Percentiles rank a stretch among this genome's conserved stretches.
Conservation (phyloP, 2,113 vertebrate species). For the Colaptes auratus region DNA sequence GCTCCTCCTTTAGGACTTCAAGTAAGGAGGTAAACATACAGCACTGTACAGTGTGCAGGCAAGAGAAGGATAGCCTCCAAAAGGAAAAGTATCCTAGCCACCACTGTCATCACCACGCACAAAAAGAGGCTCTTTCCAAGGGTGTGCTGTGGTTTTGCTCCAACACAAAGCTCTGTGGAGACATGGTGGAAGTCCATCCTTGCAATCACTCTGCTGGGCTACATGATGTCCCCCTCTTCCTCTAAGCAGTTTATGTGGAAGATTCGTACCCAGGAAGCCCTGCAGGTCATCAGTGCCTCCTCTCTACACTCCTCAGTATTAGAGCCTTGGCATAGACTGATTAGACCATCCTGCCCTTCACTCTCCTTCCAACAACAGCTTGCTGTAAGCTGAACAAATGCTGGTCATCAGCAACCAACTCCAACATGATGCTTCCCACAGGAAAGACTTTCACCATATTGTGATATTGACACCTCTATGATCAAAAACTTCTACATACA, state of each 20-base stretch:
- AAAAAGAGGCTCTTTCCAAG: not conserved
- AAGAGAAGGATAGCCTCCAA: not conserved
- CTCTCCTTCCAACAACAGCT: not conserved
- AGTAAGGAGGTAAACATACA: not conserved
- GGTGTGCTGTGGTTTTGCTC: not conserved
- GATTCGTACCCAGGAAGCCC: not conserved
- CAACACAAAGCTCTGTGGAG: not conserved
- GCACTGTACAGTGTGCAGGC: not conserved
- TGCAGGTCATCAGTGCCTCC: not conserved
- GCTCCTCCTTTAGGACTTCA: not conserved
- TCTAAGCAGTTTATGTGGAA: not conserved
- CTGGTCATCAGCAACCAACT: not conserved
- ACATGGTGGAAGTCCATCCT: not conserved
- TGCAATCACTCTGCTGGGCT: not conserved
- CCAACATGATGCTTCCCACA: accelerated
- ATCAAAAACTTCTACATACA: not conserved
- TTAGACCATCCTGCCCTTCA: not conserved
- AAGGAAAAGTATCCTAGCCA: not conserved
- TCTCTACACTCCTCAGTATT: not conserved
- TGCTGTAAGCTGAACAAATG: not conserved
- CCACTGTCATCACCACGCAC: not conserved
- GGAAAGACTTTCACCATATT: not conserved
- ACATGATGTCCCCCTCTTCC: not conserved
- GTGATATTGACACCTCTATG: not conserved
- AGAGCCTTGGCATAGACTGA: not conserved